Percentiles rank a stretch among this genome's conserved stretches.
These are phyloP conservation scores for Eudyptes chrysolophus DNA, from an alignment of 2,113 vertebrate species.

Conservation along the genomic window DNA sequence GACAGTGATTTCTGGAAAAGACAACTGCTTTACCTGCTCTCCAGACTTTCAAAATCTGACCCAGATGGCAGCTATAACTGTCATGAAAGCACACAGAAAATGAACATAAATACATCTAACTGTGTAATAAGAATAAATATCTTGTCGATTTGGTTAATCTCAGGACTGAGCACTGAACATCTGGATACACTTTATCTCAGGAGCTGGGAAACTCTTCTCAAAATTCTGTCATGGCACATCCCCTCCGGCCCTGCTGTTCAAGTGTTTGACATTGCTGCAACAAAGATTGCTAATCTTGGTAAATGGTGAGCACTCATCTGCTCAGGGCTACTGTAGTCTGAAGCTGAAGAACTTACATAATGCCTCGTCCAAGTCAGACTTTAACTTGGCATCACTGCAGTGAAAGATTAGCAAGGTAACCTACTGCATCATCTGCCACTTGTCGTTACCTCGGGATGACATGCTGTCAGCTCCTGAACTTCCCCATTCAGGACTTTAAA, in stretches of 20 bases:
- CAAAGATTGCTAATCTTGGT: not conserved
- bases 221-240: not conserved
- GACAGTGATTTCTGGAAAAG: not conserved
- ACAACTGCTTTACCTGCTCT: not conserved
- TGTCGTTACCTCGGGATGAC: accelerated
- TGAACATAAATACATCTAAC: not conserved
- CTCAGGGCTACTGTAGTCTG: not conserved
- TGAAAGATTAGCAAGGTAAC: not conserved
- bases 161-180: not conserved
- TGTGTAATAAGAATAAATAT: constrained; percentile 6
- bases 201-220: not conserved
- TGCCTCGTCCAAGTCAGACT: not conserved
- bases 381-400: not conserved
- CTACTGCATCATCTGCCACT: not conserved
- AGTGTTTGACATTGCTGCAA: not conserved
- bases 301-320: not conserved
- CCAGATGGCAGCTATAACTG: not conserved
- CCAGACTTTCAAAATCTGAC: not conserved
- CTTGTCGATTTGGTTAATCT: constrained; percentile 1
- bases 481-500: not conserved
- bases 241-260: not conserved
- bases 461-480: not conserved
- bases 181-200: constrained; percentile 28
- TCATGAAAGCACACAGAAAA: not conserved
- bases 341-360: not conserved